phyloP scores from a whole-genome alignment of 2,888 invertebrate genomes.

The Diplazon laetatorius region DNA sequence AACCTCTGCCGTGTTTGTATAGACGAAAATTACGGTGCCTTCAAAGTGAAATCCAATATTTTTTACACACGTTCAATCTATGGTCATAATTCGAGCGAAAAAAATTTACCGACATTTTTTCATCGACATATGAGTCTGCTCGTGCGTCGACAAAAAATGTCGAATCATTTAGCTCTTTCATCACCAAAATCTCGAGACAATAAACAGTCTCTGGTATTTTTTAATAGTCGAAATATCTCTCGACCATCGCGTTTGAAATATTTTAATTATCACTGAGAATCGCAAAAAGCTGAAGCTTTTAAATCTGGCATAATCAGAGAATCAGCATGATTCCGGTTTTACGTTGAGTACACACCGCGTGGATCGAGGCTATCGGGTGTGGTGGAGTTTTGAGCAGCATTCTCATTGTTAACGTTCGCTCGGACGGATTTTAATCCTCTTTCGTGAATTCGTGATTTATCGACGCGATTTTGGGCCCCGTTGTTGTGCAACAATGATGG shows the following conservation, averaged over 20 bases:
- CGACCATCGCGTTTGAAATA: not conserved
- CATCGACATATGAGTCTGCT: no score
- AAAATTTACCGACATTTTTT: not conserved
- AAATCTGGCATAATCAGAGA: constrained; percentile 42
- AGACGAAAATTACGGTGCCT: not conserved
- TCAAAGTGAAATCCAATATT: not conserved
- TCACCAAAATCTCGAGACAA: no score
- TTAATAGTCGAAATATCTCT: not conserved
- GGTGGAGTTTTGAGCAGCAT: constrained; percentile 27
- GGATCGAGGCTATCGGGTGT: constrained; percentile 18
- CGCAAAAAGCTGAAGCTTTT: constrained; percentile 4
- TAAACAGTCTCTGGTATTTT: no score
- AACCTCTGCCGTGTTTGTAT: not conserved
- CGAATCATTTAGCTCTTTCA: no score
- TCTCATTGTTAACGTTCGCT: constrained; percentile 58
- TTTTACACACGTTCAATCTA: not conserved
- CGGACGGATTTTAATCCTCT: constrained; percentile 64
- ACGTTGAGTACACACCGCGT: constrained; percentile 20
- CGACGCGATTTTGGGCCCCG: constrained; percentile 59
- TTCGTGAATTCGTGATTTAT: constrained; percentile 66
- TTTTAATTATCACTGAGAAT: not conserved
- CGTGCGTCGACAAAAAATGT: no score
- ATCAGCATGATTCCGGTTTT: constrained; percentile 47
- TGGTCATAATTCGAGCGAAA: not conserved
- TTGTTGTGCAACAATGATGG: constrained; percentile 27